Evolutionary conservation across 2,888 invertebrate genomes (phyloP).

Genomic region (Drosophila lutescens): DNA sequence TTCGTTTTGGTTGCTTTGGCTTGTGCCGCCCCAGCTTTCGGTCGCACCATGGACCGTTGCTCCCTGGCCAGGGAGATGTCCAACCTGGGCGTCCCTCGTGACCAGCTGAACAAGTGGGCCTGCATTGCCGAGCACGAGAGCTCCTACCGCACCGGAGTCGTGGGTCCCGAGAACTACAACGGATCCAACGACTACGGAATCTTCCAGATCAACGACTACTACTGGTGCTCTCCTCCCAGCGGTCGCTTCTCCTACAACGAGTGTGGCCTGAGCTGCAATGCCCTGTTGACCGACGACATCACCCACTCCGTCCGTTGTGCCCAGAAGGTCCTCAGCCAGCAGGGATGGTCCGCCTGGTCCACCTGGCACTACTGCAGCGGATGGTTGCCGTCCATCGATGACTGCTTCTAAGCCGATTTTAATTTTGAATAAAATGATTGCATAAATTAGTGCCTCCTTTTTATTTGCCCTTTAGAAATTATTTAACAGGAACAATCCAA

Average conservation of each 20-base stretch:
- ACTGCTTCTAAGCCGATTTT: constrained; percentile 36
- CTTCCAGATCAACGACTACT: constrained; percentile 81
- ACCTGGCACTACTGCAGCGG: constrained; percentile 72
- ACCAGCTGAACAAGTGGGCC: constrained; percentile 69
- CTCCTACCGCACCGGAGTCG: constrained; percentile 83
- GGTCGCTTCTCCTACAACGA: constrained; percentile 71
- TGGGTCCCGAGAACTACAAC: constrained; percentile 84
- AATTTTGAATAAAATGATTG: not conserved
- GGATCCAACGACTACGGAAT: constrained; percentile 84
- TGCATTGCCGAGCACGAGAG: constrained; percentile 79
- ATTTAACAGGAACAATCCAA: no score
- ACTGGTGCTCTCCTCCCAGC: constrained; percentile 78
- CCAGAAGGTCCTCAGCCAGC: constrained; percentile 40
- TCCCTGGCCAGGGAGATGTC: constrained; percentile 70
- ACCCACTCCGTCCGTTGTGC: constrained; percentile 71
- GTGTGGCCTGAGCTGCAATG: constrained; percentile 71
- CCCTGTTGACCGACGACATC: constrained; percentile 75
- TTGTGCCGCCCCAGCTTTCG: constrained; percentile 56
- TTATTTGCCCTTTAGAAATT: no score
- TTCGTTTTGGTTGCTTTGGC: constrained; percentile 52
- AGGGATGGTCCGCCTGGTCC: constrained; percentile 75
- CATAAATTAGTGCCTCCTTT: not conserved
- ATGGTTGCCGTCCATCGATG: constrained; percentile 57
- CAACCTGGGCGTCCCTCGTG: constrained; percentile 70
- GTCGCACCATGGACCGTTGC: constrained; percentile 66